Percentiles rank a stretch among this genome's conserved stretches.
These are phyloP conservation scores for Eurytoma californica DNA, from an alignment of 2,888 invertebrate genomes.

Conservation along the genomic window DNA sequence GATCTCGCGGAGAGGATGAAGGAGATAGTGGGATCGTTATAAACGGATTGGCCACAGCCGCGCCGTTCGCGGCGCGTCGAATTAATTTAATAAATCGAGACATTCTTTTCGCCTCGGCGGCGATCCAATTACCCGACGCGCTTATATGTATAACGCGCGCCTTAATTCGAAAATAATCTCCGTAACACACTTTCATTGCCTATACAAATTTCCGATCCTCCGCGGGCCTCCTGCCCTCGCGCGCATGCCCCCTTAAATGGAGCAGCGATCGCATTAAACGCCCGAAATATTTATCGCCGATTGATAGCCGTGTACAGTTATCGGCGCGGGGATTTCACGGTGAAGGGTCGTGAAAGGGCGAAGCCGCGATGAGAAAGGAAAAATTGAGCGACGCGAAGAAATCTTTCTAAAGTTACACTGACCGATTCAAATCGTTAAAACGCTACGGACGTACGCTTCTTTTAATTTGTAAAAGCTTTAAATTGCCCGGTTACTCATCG, in stretches of 20 bases:
- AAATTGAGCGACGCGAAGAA: too few relatives aligned
- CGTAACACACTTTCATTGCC: slow-evolving; percentile 35
- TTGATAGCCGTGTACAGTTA: too few relatives aligned
- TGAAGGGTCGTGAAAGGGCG: too few relatives aligned
- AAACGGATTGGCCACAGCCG: slow-evolving; percentile 44
- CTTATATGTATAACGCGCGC: not conserved
- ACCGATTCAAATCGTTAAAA: too few relatives aligned
- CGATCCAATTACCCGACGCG: slow-evolving; percentile 41
- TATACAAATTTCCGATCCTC: slow-evolving; percentile 9
- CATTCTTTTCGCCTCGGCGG: slow-evolving; percentile 24
- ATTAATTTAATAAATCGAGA: slow-evolving; percentile 54
- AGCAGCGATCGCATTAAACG: slow-evolving; percentile 2
- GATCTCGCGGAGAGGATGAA: slow-evolving; percentile 22
- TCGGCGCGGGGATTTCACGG: too few relatives aligned
- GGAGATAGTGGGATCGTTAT: slow-evolving; percentile 25
- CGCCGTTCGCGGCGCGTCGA: slow-evolving; percentile 2
- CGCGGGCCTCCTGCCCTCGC: too few relatives aligned
- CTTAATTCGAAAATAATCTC: slow-evolving; percentile 41
- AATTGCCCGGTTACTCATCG: too few relatives aligned
- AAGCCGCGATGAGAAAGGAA: too few relatives aligned
- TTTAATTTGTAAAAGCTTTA: too few relatives aligned
- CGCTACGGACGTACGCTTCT: too few relatives aligned
- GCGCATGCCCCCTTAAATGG: not conserved
- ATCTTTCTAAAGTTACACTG: too few relatives aligned
- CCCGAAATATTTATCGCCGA: not conserved